Evolutionary conservation across 2,797 vertebrate genomes (phyloP).

Genomic region (Lates japonicus): DNA sequence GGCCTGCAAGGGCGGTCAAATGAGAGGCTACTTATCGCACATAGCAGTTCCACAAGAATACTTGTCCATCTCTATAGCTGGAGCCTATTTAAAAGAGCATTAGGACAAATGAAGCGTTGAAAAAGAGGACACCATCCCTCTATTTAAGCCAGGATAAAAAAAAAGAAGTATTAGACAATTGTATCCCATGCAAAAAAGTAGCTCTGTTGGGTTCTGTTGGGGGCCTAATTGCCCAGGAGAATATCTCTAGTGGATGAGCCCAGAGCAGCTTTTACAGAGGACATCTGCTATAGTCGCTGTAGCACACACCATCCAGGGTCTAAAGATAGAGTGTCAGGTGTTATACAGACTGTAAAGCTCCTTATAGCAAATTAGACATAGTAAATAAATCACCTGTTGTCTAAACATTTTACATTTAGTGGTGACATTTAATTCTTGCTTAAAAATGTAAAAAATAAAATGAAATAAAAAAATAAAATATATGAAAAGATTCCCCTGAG

Average conservation of each 20-base stretch:
- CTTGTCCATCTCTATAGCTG: slow-evolving; percentile 75
- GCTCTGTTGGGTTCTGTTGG: slow-evolving; percentile 50
- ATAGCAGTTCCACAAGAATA: slow-evolving; percentile 77
- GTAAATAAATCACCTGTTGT: not conserved
- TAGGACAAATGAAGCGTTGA: slow-evolving; percentile 78
- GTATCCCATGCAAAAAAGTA: slow-evolving; percentile 49
- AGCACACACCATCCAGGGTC: slow-evolving; percentile 1
- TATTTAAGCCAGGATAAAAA: slow-evolving; percentile 67
- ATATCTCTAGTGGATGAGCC: slow-evolving; percentile 40
- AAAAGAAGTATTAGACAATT: slow-evolving; percentile 52
- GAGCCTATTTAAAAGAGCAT: slow-evolving; percentile 79
- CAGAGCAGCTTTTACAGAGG: slow-evolving; percentile 55
- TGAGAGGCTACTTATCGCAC: slow-evolving; percentile 82
- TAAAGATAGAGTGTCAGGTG: slow-evolving; percentile 17
- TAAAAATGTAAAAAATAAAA: not conserved
- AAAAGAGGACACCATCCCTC: slow-evolving; percentile 69
- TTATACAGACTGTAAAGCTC: not conserved
- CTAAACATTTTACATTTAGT: not conserved
- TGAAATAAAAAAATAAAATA: not conserved
- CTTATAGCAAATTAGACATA: not conserved
- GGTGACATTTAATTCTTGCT: not conserved
- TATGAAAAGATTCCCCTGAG: not conserved
- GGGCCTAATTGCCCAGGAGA: slow-evolving; percentile 61
- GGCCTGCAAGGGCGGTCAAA: slow-evolving; percentile 83
- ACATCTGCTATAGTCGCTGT: slow-evolving; percentile 13